Base-by-base conservation (phyloP, 1,140 invertebrate genomes). In the Telenomus remus region DNA sequence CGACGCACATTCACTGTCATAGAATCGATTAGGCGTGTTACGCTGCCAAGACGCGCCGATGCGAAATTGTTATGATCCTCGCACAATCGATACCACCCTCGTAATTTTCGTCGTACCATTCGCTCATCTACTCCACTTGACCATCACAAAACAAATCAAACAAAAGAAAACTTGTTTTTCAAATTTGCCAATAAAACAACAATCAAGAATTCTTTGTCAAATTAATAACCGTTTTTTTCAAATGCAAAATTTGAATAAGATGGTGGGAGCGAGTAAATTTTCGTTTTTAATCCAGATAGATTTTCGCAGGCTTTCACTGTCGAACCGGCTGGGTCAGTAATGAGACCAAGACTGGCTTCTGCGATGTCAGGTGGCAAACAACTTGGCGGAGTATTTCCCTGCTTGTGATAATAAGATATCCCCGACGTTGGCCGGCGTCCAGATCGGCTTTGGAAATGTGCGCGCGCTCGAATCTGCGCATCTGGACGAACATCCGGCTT, bases 391-490 rank as follows among this genome's bases (percentile, higher is more conserved):
- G 19, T 27, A 27, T 27, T 27, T 48, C 8, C 42, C 15, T 15
- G 37, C 13, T 12, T 39, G 19, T 27, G 19, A 27, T 27, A 27
- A 27, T 27, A 27, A 27, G 54, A 65, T 37, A 49, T 49, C 55
- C 19, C 47, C 57, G 19, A 16, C 16, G 33, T 51, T 53, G 53
- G 39, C 60, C 69, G 69, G 60, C 49, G 51, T 55, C 44, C 37
- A 37, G 44, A 59, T 48, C 43, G 8, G 33, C 51, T 65, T 66
- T 54, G 42, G 35, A 15, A 53, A 42, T 12, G 53, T 56, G 51
- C 51, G 57, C 61, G 66, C 66, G 66, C 66, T 39, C 12, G 59
- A 46, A 64, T 51, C 59, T 71, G 68, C 68, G 68, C 68, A 57
- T 71, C 68, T 50, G 37, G 27, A 57, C 33, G 39, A 63, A 57